Evolutionary conservation across 1,140 invertebrate species (phyloP).

Genomic region (Heliconius melpomene): DNA sequence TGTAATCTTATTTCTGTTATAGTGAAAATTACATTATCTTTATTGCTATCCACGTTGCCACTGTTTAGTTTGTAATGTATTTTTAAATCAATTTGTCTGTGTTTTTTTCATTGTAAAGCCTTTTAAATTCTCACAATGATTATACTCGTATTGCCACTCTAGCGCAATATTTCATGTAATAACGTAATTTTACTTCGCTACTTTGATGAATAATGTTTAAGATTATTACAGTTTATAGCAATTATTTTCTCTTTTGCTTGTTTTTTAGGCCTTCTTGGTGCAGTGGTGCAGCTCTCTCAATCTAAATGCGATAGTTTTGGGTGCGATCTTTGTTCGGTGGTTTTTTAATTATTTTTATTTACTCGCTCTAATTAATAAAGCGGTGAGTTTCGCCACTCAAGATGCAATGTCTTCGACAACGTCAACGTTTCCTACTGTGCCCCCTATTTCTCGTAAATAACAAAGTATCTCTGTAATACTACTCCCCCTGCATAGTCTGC

Average conservation of each 20-base stretch:
- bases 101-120: slow-evolving; percentile 17
- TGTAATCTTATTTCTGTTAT: slow-evolving; percentile 37
- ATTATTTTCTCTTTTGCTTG: neutral
- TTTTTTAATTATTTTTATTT: no score
- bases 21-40: slow-evolving; percentile 47
- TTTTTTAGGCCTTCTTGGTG: neutral
- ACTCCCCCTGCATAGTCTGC: no score
- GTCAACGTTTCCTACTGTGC: no score
- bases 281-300: no score
- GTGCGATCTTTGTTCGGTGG: no score
- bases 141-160: neutral
- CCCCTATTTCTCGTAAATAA: no score
- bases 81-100: slow-evolving; percentile 46
- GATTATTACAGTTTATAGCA: neutral
- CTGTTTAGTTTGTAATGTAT: slow-evolving; percentile 34
- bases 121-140: slow-evolving; percentile 9
- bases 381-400: no score
- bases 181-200: slow-evolving; percentile 1
- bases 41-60: slow-evolving; percentile 36
- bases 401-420: no score
- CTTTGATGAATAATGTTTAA: neutral
- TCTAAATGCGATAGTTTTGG: no score
- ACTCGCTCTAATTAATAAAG: no score
- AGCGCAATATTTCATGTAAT: neutral
- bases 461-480: no score